Percentiles rank a stretch among this genome's conserved stretches.
Evolutionary conservation across 2,113 vertebrate species (phyloP).

Genomic region (Hiodon alosoides): DNA sequence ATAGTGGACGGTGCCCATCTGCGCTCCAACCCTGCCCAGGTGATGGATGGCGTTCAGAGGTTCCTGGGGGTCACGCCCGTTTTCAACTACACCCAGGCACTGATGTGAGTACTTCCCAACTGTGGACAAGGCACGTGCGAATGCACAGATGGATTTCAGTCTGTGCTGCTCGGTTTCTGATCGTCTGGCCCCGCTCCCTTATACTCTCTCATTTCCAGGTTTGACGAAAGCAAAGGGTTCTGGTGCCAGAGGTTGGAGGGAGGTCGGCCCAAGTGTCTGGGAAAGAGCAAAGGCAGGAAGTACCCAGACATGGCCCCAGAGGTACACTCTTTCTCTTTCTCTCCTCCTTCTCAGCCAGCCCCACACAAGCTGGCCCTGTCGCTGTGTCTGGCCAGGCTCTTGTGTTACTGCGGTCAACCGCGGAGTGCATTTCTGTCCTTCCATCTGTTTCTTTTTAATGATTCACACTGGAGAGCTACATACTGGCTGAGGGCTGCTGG

Average conservation of each 20-base stretch:
- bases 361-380: neutral
- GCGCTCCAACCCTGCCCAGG: slow-evolving; percentile 75
- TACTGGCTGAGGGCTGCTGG: too few relatives aligned
- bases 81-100: slow-evolving; percentile 86
- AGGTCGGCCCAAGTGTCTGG: slow-evolving; percentile 86
- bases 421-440: too few relatives aligned
- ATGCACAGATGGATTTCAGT: neutral
- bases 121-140: neutral
- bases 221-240: slow-evolving; percentile 91
- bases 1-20: slow-evolving; percentile 87
- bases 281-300: slow-evolving; percentile 92
- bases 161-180: neutral
- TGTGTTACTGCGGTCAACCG: neutral
- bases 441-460: too few relatives aligned
- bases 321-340: slow-evolving; percentile 47
- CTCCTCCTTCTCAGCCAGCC: too few relatives aligned
- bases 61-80: slow-evolving; percentile 84
- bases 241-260: slow-evolving; percentile 90
- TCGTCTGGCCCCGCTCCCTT: neutral
- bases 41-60: slow-evolving; percentile 90
- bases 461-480: too few relatives aligned
- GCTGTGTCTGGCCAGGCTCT: neutral
- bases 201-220: slow-evolving; percentile 57
- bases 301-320: slow-evolving; percentile 86
- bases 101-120: slow-evolving; percentile 49